Conservation (phyloP, 2,113 vertebrate genomes). For the Sclerurus mexicanus region DNA sequence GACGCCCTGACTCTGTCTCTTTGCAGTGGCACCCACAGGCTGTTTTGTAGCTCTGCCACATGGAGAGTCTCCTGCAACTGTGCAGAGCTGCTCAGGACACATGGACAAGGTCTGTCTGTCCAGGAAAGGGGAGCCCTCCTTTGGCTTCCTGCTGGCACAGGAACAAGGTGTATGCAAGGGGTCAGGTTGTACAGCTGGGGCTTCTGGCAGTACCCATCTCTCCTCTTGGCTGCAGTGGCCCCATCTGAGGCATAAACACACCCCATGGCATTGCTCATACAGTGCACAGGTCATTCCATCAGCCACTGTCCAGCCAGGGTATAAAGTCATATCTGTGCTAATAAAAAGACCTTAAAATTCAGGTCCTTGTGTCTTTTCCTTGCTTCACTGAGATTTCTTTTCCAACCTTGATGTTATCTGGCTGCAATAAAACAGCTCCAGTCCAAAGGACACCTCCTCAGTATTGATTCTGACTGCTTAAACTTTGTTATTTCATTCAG, state of each 20-base stretch:
- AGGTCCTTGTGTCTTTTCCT: background rate
- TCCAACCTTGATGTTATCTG: constrained; percentile 15
- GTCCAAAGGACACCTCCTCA: background rate
- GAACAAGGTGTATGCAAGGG: rapidly evolving
- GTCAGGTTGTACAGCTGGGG: background rate
- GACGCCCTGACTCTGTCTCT: background rate
- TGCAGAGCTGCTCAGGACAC: background rate
- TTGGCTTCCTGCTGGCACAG: background rate
- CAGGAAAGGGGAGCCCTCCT: background rate
- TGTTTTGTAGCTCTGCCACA: background rate
- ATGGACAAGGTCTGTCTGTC: background rate
- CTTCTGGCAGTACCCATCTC: background rate
- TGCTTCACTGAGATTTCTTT: background rate
- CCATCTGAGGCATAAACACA: background rate
- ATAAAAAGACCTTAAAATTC: background rate
- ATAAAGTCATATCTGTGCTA: background rate
- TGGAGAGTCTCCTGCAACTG: background rate
- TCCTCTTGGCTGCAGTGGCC: background rate
- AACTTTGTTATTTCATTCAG: constrained; percentile 39
- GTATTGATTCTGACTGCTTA: constrained; percentile 32
- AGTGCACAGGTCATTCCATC: background rate
- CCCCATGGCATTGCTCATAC: background rate
- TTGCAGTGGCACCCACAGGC: rapidly evolving
- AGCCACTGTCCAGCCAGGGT: background rate
- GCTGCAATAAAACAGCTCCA: constrained; percentile 39